phyloP scores from a whole-genome alignment of 2,797 vertebrate genomes.

The Micropoecilia bifurca region DNA sequence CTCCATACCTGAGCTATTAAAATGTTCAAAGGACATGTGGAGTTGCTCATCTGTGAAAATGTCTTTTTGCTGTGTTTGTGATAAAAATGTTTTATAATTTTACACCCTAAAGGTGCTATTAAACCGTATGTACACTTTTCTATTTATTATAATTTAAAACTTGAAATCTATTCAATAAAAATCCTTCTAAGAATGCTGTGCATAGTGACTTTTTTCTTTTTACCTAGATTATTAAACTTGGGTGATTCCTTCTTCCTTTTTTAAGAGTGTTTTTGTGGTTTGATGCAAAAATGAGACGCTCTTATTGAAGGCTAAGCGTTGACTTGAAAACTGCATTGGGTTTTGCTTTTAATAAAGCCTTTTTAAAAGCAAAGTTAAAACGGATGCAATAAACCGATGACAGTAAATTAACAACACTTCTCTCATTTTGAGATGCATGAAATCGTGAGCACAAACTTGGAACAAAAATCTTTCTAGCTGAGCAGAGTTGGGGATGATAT shows the following conservation, averaged over 20 bases:
- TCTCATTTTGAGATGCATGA: slow-evolving; percentile 83
- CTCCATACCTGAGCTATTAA: slow-evolving; percentile 70
- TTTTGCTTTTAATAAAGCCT: slow-evolving; percentile 61
- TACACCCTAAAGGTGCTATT: slow-evolving; percentile 48
- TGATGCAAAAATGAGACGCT: neutral
- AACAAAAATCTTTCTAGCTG: slow-evolving; percentile 76
- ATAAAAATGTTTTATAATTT: slow-evolving; percentile 41
- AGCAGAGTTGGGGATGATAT: slow-evolving; percentile 76
- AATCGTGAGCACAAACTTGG: slow-evolving; percentile 83
- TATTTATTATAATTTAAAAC: slow-evolving; percentile 69
- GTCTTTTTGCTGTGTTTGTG: slow-evolving; percentile 46
- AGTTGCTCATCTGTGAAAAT: slow-evolving; percentile 66
- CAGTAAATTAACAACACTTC: slow-evolving; percentile 71
- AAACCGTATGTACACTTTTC: slow-evolving; percentile 48
- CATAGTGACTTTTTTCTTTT: neutral
- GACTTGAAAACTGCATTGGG: slow-evolving; percentile 27
- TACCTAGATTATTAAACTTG: neutral
- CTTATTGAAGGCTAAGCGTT: neutral
- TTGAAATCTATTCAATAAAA: slow-evolving; percentile 59
- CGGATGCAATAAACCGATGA: slow-evolving; percentile 62
- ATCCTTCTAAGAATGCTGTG: neutral
- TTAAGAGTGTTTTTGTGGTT: neutral
- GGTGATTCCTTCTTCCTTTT: neutral
- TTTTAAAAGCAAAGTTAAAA: slow-evolving; percentile 62
- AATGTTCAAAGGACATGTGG: slow-evolving; percentile 54